These are phyloP conservation scores for Raja brachyura DNA, from an alignment of 2,113 vertebrate genomes.

Conservation along the genomic window DNA sequence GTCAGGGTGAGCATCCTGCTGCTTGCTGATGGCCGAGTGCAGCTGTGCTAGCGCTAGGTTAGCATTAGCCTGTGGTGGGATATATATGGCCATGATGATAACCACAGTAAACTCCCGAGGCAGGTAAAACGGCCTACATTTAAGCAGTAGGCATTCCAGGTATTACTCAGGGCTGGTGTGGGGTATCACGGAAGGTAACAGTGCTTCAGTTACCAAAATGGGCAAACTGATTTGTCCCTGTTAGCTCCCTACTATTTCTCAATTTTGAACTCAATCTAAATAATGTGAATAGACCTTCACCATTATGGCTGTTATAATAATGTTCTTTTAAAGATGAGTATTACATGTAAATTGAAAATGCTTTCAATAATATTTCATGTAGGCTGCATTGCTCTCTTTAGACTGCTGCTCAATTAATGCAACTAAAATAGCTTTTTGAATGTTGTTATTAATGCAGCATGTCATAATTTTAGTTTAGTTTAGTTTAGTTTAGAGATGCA, in stretches of 20 bases:
- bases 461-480: neutral
- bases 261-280: neutral
- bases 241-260: neutral
- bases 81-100: too few species aligned
- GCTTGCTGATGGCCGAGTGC: too few species aligned
- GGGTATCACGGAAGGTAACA: neutral
- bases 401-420: neutral
- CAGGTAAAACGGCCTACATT: too few species aligned
- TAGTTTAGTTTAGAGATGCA: too few species aligned
- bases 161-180: neutral
- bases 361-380: neutral
- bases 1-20: too few species aligned
- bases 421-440: neutral
- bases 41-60: too few species aligned
- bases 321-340: neutral
- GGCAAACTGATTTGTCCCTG: neutral
- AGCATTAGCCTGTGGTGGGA: too few species aligned
- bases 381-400: neutral
- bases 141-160: too few species aligned
- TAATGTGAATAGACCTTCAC: neutral
- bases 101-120: too few species aligned
- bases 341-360: neutral
- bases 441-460: neutral
- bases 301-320: neutral
- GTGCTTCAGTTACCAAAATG: neutral